Conservation (phyloP, 2,113 vertebrate species). For the Irena cyanogastra region DNA sequence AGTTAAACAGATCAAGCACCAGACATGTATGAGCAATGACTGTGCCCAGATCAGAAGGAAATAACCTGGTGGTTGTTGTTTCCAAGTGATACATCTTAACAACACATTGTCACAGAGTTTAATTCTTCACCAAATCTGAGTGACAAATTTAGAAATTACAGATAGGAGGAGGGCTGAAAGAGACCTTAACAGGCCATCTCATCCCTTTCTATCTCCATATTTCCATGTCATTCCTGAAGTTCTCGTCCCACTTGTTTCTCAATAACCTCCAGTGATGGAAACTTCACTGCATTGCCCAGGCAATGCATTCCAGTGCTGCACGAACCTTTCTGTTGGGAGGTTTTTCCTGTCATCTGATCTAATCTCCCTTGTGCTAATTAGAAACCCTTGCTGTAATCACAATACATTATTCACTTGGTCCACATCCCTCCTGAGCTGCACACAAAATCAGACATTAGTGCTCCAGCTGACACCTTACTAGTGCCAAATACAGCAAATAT, state of each 20-base stretch:
- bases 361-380: constrained; percentile 4
- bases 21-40: background rate
- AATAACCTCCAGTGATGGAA: background rate
- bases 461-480: background rate
- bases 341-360: constrained; percentile 24
- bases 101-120: background rate
- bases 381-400: background rate
- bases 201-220: background rate
- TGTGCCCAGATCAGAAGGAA: background rate
- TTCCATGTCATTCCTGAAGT: background rate
- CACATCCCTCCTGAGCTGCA: background rate
- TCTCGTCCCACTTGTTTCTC: background rate
- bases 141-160: background rate
- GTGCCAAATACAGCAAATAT: constrained; percentile 49
- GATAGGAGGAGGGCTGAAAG: background rate
- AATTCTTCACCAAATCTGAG: background rate
- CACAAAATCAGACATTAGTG: background rate
- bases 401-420: background rate
- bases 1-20: background rate
- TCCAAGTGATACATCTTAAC: background rate
- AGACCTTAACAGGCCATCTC: background rate
- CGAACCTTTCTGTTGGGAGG: background rate
- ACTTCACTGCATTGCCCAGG: background rate
- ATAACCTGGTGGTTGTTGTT: background rate
- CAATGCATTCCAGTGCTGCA: background rate